Conservation (phyloP, 2,888 invertebrate genomes). For the Rhodophaea formosa region DNA sequence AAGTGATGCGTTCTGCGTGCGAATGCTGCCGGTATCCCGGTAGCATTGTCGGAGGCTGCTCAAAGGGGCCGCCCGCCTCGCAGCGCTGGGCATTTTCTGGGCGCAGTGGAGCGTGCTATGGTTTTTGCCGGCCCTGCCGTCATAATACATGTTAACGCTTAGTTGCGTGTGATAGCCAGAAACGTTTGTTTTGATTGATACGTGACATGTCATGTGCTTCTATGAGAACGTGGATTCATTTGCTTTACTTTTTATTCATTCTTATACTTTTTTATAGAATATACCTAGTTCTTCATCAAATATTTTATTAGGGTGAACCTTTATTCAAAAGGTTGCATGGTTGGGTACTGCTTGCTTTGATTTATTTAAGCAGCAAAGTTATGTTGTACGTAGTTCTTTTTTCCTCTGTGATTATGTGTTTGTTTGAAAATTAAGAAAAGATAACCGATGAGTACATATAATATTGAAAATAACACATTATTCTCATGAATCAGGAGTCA, state of each 20-base stretch:
- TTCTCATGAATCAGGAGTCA: not conserved
- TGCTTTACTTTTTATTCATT: not conserved
- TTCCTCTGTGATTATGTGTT: too few species aligned
- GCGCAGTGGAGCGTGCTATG: conserved; percentile 46
- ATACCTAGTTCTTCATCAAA: too few species aligned
- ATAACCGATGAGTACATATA: too few species aligned
- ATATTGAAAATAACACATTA: not conserved
- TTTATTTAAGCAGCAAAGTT: too few species aligned
- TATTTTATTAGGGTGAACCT: too few species aligned
- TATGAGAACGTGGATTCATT: not conserved
- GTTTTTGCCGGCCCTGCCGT: conserved; percentile 52
- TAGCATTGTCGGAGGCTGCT: conserved; percentile 54
- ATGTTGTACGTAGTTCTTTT: too few species aligned
- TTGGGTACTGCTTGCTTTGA: too few species aligned
- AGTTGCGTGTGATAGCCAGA: conserved; percentile 45
- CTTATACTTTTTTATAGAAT: not conserved
- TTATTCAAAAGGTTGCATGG: too few species aligned
- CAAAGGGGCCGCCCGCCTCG: conserved; percentile 59
- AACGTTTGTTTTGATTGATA: conserved; percentile 41
- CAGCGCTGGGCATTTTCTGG: conserved; percentile 30
- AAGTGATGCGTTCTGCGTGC: conserved; percentile 60
- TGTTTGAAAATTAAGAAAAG: too few species aligned
- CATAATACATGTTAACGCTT: conserved; percentile 59
- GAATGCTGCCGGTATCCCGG: conserved; percentile 50
- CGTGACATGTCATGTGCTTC: conserved; percentile 25